Evolutionary conservation across 2,888 invertebrate species (phyloP), one percentile per base, ranked within the genome.

Genomic region (Archaeoteleia sp.): DNA sequence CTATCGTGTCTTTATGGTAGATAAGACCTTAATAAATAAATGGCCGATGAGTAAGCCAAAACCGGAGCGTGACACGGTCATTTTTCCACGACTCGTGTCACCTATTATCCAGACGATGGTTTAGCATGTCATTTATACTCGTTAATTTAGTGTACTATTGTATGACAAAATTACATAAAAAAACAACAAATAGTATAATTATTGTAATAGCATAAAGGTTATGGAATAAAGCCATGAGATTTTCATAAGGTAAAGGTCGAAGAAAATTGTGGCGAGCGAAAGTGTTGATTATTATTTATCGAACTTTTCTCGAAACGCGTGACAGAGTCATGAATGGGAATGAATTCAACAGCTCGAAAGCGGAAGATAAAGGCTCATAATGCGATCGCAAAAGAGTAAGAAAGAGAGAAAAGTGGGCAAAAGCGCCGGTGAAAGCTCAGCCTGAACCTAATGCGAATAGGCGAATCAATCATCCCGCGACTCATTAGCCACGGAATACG

Each of bases 401-500:
- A 61, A 67, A 68, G 61, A 68, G 48, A 68, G 57, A 63, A 45
- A 37, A 45, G 53, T 57, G 62, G 60, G 67, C 55, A 53, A 66
- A 58, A 66, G 65, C 46, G 53, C 34, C 35, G 61, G 68, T 67
- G 70, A 70, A 65, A 70, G 67, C 66, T 55, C 54, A 34, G 42
- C 53, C 66, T 51, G 66, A 58, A 62, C 66, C 54, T 49, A 55
- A 55, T 58, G 62, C 66, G 51, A 51, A 51, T 51, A 58, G 61
- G 66, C 62, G 54, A 70, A 70, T 70, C 70, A 70, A 70, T 70
- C 70, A 70, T 70, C 62, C 72, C 71, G 78, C 77, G 78, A 82
- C 82, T 85, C 84, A 84, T 84, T 84, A 84, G 81, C 83, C 79
- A 80, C 78, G 76, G 80, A 78, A 84, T 65, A 66, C 58, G 66